Base-by-base conservation (phyloP, 2,113 vertebrate genomes). In the Phrynocephalus versicolor region DNA sequence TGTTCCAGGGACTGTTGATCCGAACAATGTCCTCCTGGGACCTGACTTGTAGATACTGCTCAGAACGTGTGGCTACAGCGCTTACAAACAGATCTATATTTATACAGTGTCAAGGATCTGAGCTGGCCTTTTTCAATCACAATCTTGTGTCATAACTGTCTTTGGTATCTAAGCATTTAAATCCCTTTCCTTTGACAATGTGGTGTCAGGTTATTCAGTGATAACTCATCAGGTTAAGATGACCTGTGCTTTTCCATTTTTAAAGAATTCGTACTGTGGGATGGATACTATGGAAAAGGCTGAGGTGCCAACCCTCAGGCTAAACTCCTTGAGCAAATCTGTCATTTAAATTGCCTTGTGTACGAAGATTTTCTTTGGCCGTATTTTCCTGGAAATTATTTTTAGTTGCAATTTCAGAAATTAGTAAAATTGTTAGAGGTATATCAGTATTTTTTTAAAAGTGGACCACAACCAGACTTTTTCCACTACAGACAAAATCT, bases 221-320 rank as follows among this genome's bases (percentile, higher is more conserved):
- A 77, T 23, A 90, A 88, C 27, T 83, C 65, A 88, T 33, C 72
- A 87, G 89, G 87, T 75, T 88, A 64, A 88, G 70, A 51, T 87
- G 89, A 91, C 85, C 87, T 81, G 69, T 81, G 70, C 64, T 55
- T 86, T 86, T 86, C 70, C 70, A 86, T 71, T 86, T 85, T n/a
- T 33, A 73, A 87, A 67, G 30, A 91, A 80, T 1, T 0, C 33
- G 25, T 45, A 65, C 25, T 25, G 58, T 64, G 33, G 2, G 33
- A 82, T 89, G 25, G 13, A 87, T 57, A 65, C 37, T 51, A 51
- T 51, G 45, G 45, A 87, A 85, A 89, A 60, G 74, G 41, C 27
- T 84, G 71, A n/a, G n/a, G n/a, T n/a, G 55, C 37, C 45, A 41
- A 45, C 72, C 16, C 79, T 1, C 23, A 27, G 73, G 2, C 39